Evolutionary conservation across 2,797 vertebrate species (phyloP).

Genomic region (Phataginus tetradactyla): DNA sequence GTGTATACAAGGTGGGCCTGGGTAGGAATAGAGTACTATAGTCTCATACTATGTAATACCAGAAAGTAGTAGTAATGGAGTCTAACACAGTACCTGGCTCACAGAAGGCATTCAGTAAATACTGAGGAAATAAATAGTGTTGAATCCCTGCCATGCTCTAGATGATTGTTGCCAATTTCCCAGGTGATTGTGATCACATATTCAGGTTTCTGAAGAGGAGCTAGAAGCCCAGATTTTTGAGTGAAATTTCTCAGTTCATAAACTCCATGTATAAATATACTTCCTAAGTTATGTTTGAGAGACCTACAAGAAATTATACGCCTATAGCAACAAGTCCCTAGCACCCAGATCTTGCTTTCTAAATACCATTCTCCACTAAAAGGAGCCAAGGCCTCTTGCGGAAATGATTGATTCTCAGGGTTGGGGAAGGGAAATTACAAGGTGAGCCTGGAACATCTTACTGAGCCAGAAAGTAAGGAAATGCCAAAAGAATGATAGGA

Average conservation of each 20-base stretch:
- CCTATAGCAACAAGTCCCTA: background rate
- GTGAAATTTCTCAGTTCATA: background rate
- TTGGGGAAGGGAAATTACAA: background rate
- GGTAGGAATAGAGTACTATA: background rate
- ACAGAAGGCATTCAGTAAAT: background rate
- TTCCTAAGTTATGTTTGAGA: background rate
- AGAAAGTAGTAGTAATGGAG: background rate
- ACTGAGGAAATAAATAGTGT: background rate
- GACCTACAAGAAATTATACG: background rate
- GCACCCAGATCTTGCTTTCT: background rate
- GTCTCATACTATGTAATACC: background rate
- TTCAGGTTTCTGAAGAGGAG: background rate
- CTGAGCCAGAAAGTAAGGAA: background rate
- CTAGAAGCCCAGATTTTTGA: conserved; percentile 11
- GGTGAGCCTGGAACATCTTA: background rate
- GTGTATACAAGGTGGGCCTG: background rate
- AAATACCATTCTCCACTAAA: background rate
- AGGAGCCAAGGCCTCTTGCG: background rate
- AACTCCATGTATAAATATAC: background rate
- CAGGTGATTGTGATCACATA: background rate
- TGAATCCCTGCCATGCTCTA: background rate
- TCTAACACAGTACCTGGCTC: background rate
- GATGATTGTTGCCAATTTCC: background rate
- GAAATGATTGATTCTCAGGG: background rate
- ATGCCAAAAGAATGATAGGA: background rate